Percentiles rank a stretch among this genome's conserved stretches.
These are phyloP conservation scores for Helleia helle DNA, from an alignment of 2,888 invertebrate genomes.

Conservation along the genomic window DNA sequence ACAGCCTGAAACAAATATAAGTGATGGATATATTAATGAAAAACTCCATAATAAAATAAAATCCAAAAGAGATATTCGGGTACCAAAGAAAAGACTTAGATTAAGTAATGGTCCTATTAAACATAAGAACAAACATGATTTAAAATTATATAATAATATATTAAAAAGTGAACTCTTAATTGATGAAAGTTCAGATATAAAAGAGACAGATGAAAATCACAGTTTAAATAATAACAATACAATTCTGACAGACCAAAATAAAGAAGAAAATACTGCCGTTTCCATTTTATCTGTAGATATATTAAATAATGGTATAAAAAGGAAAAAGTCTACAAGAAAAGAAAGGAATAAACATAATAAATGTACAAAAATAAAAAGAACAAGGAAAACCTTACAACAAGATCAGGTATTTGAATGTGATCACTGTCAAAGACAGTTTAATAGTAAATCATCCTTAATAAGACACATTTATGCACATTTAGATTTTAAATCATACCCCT, in stretches of 20 bases:
- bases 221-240: conserved; percentile 63
- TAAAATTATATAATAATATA: conserved; percentile 43
- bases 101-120: conserved; percentile 34
- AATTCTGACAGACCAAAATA: conserved; percentile 41
- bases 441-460: conserved; percentile 76
- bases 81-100: conserved; percentile 20
- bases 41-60: conserved; percentile 17
- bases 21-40: conserved; percentile 13
- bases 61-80: conserved; percentile 15
- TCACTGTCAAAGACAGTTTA: conserved; percentile 77
- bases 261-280: conserved; percentile 3
- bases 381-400: conserved; percentile 9
- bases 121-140: conserved; percentile 28
- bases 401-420: conserved; percentile 59
- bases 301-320: neutral
- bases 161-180: conserved; percentile 52
- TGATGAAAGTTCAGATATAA: conserved; percentile 23
- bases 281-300: neutral
- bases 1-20: conserved; percentile 2
- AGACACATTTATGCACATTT: conserved; percentile 80
- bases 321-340: conserved; percentile 1
- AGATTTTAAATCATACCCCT: conserved; percentile 76
- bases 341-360: conserved; percentile 2
- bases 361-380: neutral
- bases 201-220: conserved; percentile 16